These are phyloP conservation scores for Umimayanthus kanabou DNA, from an alignment of 92 coral and sea anemone species.

Conservation along the genomic window DNA sequence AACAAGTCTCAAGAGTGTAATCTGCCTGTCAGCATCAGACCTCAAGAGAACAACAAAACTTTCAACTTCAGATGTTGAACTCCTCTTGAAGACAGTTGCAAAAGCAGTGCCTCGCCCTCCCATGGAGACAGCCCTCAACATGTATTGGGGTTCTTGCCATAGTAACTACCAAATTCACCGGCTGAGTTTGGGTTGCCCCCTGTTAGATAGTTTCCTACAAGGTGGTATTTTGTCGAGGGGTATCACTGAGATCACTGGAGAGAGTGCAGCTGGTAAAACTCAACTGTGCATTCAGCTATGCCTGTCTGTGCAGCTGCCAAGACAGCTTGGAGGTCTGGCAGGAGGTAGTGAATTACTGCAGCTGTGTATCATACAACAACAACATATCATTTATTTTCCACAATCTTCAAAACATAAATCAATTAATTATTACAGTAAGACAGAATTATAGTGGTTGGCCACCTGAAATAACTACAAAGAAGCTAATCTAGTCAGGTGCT, in stretches of 20 bases:
- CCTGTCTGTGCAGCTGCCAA: slow-evolving; percentile 87
- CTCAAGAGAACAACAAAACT: slow-evolving; percentile 83
- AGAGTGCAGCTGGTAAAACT: slow-evolving; percentile 93
- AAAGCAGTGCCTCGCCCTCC: slow-evolving; percentile 66
- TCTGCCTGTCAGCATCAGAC: slow-evolving; percentile 86
- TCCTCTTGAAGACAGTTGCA: slow-evolving; percentile 75
- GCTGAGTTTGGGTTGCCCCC: slow-evolving; percentile 78
- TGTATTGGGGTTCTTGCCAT: slow-evolving; percentile 46
- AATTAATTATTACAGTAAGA: no score
- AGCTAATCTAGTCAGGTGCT: no score
- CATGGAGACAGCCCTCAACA: slow-evolving; percentile 75
- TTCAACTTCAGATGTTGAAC: slow-evolving; percentile 66
- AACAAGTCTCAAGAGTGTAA: slow-evolving; percentile 58
- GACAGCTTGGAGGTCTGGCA: slow-evolving; percentile 72
- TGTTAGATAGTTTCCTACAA: slow-evolving; percentile 64
- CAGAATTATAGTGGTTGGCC: no score
- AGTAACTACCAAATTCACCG: slow-evolving; percentile 34
- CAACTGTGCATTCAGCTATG: slow-evolving; percentile 92
- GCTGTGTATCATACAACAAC: no score
- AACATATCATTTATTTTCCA: no score
- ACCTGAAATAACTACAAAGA: no score
- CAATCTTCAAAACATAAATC: no score
- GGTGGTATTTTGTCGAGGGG: slow-evolving; percentile 87
- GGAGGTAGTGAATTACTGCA: slow-evolving; percentile 58
- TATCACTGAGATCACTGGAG: slow-evolving; percentile 91